Evolutionary conservation across 2,888 invertebrate genomes (phyloP).

Genomic region (Osmoderma eremita): DNA sequence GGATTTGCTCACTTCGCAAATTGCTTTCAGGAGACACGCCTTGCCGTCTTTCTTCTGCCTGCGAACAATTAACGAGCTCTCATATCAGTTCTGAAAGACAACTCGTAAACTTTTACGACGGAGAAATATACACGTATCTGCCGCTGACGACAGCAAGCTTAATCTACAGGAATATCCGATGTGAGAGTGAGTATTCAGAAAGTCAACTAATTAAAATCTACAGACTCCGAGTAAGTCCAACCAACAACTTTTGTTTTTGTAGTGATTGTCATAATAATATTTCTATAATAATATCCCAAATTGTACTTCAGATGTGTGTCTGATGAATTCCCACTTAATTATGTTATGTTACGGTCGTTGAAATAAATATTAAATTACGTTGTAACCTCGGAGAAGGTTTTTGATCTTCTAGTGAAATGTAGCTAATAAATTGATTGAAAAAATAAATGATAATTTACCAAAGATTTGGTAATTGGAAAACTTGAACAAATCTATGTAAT

Average conservation of each 20-base stretch:
- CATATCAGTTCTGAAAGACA: constrained; percentile 32
- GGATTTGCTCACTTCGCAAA: constrained; percentile 70
- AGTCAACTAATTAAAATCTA: constrained; percentile 8
- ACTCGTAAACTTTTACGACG: constrained; percentile 28
- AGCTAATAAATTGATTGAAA: too few relatives aligned
- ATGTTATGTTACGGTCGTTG: too few relatives aligned
- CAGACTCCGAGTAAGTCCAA: not conserved
- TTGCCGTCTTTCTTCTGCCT: constrained; percentile 65
- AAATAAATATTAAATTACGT: too few relatives aligned
- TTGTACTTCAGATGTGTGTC: too few relatives aligned
- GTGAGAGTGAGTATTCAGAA: not conserved
- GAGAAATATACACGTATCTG: constrained; percentile 8
- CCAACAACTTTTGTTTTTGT: not conserved
- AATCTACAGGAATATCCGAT: not conserved
- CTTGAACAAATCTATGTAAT: too few relatives aligned
- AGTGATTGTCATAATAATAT: too few relatives aligned
- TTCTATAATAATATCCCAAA: too few relatives aligned
- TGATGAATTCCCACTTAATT: too few relatives aligned
- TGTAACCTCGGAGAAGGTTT: too few relatives aligned
- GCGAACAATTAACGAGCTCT: constrained; percentile 46
- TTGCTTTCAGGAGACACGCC: constrained; percentile 72
- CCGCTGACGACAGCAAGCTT: constrained; percentile 2
- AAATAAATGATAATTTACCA: too few relatives aligned
- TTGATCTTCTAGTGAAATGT: too few relatives aligned
- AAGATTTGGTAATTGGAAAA: too few relatives aligned